Base-by-base conservation (phyloP, 2,797 vertebrate genomes). In the Acipenser ruthenus region DNA sequence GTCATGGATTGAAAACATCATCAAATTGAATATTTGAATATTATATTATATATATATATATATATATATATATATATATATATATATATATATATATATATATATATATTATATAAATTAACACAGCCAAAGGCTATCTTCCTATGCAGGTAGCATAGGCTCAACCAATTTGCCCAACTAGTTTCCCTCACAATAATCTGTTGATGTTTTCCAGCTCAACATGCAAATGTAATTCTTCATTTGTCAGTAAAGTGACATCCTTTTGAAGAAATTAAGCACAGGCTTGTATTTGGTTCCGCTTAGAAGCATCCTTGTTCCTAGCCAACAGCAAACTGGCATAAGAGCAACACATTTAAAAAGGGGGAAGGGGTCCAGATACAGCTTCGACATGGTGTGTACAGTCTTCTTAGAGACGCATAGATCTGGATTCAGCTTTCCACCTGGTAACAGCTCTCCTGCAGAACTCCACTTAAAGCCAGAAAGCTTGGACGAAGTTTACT, bases 211-310 rank as follows among this genome's bases (percentile, higher is more conserved):
- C 76, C 56, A 49, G 75, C 83, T 88, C 86, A 89, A 82, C 84
- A 84, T 88, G 88, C 77, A 80, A 37, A 37, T 37, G 37, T 37
- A 37, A 13, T 75, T 67, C 76, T 83, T 66, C 78, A 79, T 79
- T 78, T 75, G 68, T 82, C 79, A 83, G 83, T 90, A 83, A 90
- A 86, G 86, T 89, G 87, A 91, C 79, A 87, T 88, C 88, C 87
- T 88, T 69, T 67, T 37, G 37, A 78, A 83, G 76, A 80, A 88
- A 88, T 90, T 83, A 87, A 84, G 85, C 79, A 75, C 86, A 88
- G 85, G 70, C 78, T 73, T 68, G 68, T 78, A 76, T 76, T 79
- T 75, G 37, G 37, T 71, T 67, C 68, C 69, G 49, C 10, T n/a
- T 6, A n/a, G 55, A 58, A 58, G 55, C 55, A 58, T 58, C 15